Percentiles rank a stretch among this genome's conserved stretches.
These are phyloP conservation scores for Symphodus melops DNA, from an alignment of 2,113 vertebrate genomes.

Conservation along the genomic window DNA sequence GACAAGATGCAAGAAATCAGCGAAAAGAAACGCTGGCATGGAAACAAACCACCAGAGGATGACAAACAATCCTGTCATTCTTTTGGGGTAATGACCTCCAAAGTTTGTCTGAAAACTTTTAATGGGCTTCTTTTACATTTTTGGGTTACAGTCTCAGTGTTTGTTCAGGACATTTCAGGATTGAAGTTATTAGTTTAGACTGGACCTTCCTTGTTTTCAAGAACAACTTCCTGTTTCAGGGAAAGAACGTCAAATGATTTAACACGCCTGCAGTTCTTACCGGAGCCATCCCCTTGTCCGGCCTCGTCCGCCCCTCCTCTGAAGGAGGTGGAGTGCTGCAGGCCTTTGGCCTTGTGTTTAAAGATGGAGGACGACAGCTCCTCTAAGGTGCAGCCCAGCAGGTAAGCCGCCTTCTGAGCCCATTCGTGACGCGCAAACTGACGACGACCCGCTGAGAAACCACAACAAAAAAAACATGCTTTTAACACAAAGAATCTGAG, in stretches of 20 bases:
- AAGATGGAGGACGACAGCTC: constrained; percentile 96
- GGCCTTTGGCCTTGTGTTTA: constrained; percentile 91
- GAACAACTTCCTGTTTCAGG: too few relatives aligned
- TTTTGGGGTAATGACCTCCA: too few relatives aligned
- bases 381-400: constrained; percentile 92
- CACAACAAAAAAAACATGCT: background rate
- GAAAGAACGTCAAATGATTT: too few relatives aligned
- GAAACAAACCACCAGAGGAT: too few relatives aligned
- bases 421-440: constrained; percentile 98
- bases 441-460: constrained; percentile 84
- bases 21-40: too few relatives aligned
- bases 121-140: too few relatives aligned
- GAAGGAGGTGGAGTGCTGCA: constrained; percentile 93
- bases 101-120: too few relatives aligned
- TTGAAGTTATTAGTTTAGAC: too few relatives aligned
- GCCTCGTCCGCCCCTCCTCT: constrained; percentile 89
- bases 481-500: background rate
- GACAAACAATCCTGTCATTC: too few relatives aligned
- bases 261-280: constrained; percentile 56
- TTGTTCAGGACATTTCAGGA: too few relatives aligned
- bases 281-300: constrained; percentile 81
- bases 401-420: constrained; percentile 97
- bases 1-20: background rate
- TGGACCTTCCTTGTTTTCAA: too few relatives aligned
- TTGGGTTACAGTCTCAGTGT: too few relatives aligned